phyloP scores from a whole-genome alignment of 2,113 vertebrate species.

The Solea solea region DNA sequence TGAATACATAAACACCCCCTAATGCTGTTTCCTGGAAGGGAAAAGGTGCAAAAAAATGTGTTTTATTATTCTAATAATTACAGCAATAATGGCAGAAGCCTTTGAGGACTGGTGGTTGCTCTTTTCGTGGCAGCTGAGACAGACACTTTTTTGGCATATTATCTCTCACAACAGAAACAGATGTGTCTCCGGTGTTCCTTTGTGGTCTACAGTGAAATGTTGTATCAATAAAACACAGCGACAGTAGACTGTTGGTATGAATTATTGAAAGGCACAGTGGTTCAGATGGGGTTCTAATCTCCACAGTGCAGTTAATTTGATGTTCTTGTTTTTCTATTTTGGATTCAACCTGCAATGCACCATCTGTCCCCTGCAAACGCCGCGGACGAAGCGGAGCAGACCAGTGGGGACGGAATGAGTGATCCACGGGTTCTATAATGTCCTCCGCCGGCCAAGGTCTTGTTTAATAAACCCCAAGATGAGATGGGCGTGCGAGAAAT shows the following conservation, averaged over 20 bases:
- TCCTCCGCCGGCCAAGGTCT: slow-evolving; percentile 67
- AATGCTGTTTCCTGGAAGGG: not conserved
- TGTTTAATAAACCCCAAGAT: slow-evolving; percentile 69
- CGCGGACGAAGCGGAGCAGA: slow-evolving; percentile 25
- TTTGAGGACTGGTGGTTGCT: slow-evolving; percentile 40
- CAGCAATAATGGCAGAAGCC: slow-evolving; percentile 24
- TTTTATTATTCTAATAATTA: slow-evolving; percentile 46
- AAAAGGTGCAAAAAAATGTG: not conserved
- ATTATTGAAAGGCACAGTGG: slow-evolving; percentile 70
- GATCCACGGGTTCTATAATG: slow-evolving; percentile 63
- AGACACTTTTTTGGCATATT: slow-evolving; percentile 36
- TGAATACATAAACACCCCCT: not conserved
- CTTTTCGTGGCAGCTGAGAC: slow-evolving; percentile 46
- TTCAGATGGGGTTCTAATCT: slow-evolving; percentile 66
- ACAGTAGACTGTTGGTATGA: slow-evolving; percentile 61
- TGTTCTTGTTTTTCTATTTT: slow-evolving; percentile 65
- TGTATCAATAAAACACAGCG: slow-evolving; percentile 68
- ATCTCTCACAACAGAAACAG: slow-evolving; percentile 54
- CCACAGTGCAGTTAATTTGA: slow-evolving; percentile 66
- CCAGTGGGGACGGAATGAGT: slow-evolving; percentile 56
- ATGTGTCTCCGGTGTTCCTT: slow-evolving; percentile 34
- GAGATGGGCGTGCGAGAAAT: slow-evolving; percentile 55
- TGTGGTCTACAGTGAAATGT: slow-evolving; percentile 64
- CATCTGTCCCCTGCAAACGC: slow-evolving; percentile 50
- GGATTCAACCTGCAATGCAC: slow-evolving; percentile 74